Evolutionary conservation across 2,113 vertebrate genomes (phyloP), one percentile per base, ranked within the genome.

Genomic region (Sorex araneus): DNA sequence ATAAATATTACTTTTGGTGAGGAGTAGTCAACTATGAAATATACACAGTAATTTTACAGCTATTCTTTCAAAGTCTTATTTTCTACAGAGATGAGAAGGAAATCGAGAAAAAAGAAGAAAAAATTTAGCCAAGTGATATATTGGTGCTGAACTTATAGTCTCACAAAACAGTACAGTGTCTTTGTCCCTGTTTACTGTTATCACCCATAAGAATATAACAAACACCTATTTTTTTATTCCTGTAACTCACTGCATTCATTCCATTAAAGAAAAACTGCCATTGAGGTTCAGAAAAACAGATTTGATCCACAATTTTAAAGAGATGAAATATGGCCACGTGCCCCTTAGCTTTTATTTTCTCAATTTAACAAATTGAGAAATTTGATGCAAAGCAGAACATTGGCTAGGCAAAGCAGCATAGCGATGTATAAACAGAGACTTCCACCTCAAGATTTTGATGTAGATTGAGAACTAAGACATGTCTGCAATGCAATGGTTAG

Each of bases 1-100:
- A 54, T 45, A 88, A 73, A 84, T 34, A 87, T 91, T 78, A 84
- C 87, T 93, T 69, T 87, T 88, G 84, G 69, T 94, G 81, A 95
- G 92, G 36, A 82, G 36, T 47, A 92, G 47, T 94, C 66, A 89
- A 76, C 57, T 75, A 60, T 63, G 11, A 89, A 81, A 92, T 84
- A 86, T 63, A 70, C 8, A 79, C 3, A 69, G 34, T 43, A 76
- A 82, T 90, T 92, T 66, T 84, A 11, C 7, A 94, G 50, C 30
- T 57, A 83, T 28, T 74, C 63, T 79, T 93, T 87, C 6, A 19
- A 45, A 21, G 18, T 12, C 47, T 43, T 71, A 12, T 43, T 34
- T 81, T 60, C 19, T 74, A 47, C 34, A 78, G 40, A 84, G 60
- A 67, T 27, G 30, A 16, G 1, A 43, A 12, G 3, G 3, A 1